Base-by-base conservation (phyloP, 2,113 vertebrate genomes). In the Epinephelus moara region DNA sequence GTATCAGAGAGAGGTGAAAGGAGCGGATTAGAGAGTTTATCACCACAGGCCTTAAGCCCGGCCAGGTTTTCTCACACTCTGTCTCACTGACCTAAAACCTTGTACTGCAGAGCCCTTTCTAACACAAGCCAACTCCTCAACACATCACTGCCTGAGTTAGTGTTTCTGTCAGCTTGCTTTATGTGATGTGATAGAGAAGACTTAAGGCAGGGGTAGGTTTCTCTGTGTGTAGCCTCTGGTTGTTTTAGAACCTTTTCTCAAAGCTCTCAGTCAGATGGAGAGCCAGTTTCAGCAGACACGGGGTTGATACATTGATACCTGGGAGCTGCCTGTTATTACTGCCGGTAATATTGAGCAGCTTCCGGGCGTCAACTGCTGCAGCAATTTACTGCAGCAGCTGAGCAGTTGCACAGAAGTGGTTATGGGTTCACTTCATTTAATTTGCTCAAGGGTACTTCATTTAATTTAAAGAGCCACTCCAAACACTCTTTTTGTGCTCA, bases 391-490 rank as follows among this genome's bases (percentile, higher is more conserved):
- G 68, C 59, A n/a, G 66, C 64, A 82, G 79, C 70, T 52, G 70
- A 75, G 49, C 49, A 49, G 60, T 59, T 69, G 73, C 50, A 68
- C 49, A 79, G 47, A 64, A 55, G 66, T 81, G 52, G n/a, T 70
- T 69, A 66, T 62, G 53, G 63, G 42, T 78, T 79, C 63, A 73
- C 56, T 87, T 85, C 40, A 74, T 87, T 88, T 81, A 77, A 86
- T 85, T 87, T 81, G 42, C 77, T 82, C 72, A 69, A 87, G 79
- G 64, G 52, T 68, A 23, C 76, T 82, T 84, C 19, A 71, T 75
- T 79, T 67, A 25, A 80, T 78, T 81, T 70, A 33, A 66, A 37
- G 75, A 72, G 9, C 52, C 40, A 47, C 70, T 87, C 19, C 52
- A 71, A 79, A 45, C 27, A 19, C 47, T 64, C 0, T 64, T 72